Evolutionary conservation across 2,113 vertebrate genomes (phyloP), one percentile per base, ranked within the genome.

Genomic region (Blennius ocellaris): DNA sequence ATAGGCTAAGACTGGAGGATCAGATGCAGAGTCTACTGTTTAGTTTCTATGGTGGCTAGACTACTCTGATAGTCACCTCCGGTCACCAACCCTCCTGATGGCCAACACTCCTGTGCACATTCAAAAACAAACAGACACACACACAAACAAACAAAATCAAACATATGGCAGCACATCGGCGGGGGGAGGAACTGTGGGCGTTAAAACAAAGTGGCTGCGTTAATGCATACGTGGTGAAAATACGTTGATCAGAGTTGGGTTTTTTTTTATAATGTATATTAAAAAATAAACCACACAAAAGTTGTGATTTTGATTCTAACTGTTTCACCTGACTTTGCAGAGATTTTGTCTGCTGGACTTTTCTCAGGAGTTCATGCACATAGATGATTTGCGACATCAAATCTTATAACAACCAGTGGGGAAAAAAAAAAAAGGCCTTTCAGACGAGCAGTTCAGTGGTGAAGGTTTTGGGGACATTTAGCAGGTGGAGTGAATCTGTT

Each of bases 61-160:
- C 93, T 94, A 94, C 89, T 87, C 94, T 94, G 92, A 95, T 95
- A 95, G 90, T 95, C 94, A 95, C 94, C 94, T 95, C 93, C 80
- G 87, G 87, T 94, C 93, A 90, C 92, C 93, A 93, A 94, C 87
- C 89, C 88, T 92, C 89, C 93, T 86, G 94, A 89, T 79, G 90
- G 90, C 91, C 91, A 92, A 94, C 92, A 93, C 91, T 93, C 94
- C 94, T 95, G 94, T 91, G 82, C 90, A 93, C 93, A 87, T 89
- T 92, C 90, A 92, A 89, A 92, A 91, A 94, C 88, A 93, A 83
- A 94, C 90, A 93, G 69, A 92, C 91, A 93, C 76, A 92, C 83
- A 92, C 76, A 92, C 85, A 93, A 63, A 92, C 90, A 92, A 82
- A 91, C 88, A 93, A 86, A 90, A 90, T 93, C 89, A 93, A 86